phyloP scores from a whole-genome alignment of 2,797 vertebrate genomes.

The Acestrorhynchus altus region DNA sequence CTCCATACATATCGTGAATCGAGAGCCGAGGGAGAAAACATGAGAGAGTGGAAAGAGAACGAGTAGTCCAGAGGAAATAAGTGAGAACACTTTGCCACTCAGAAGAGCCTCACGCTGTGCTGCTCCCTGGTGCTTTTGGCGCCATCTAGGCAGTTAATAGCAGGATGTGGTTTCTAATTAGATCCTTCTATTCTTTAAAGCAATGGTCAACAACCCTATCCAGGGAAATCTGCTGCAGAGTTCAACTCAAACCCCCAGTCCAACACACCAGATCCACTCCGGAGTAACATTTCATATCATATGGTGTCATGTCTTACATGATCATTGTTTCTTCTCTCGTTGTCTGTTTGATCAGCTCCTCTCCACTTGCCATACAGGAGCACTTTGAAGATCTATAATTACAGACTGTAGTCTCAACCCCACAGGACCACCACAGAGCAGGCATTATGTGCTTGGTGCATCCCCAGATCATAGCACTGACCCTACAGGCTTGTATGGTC shows the following conservation, averaged over 20 bases:
- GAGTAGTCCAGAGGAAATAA: not conserved
- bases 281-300: too few relatives aligned
- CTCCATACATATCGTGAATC: not conserved
- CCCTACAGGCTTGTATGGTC: too few relatives aligned
- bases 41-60: not conserved
- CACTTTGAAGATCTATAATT: too few relatives aligned
- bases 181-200: not conserved
- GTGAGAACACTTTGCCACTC: not conserved
- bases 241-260: not conserved
- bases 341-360: too few relatives aligned
- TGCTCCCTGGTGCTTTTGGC: constrained; percentile 10
- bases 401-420: too few relatives aligned
- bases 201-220: not conserved
- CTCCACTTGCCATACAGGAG: too few relatives aligned
- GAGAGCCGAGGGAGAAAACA: not conserved
- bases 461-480: too few relatives aligned
- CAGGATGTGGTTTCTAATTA: not conserved
- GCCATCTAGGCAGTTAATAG: constrained; percentile 17
- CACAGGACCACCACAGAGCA: too few relatives aligned
- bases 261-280: too few relatives aligned
- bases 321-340: too few relatives aligned
- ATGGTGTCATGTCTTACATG: too few relatives aligned
- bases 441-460: too few relatives aligned
- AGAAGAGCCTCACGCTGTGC: not conserved
- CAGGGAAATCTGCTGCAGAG: not conserved